Evolutionary conservation across 2,888 invertebrate genomes (phyloP), one percentile per base, ranked within the genome.

Genomic region (Synergus gifuensis): DNA sequence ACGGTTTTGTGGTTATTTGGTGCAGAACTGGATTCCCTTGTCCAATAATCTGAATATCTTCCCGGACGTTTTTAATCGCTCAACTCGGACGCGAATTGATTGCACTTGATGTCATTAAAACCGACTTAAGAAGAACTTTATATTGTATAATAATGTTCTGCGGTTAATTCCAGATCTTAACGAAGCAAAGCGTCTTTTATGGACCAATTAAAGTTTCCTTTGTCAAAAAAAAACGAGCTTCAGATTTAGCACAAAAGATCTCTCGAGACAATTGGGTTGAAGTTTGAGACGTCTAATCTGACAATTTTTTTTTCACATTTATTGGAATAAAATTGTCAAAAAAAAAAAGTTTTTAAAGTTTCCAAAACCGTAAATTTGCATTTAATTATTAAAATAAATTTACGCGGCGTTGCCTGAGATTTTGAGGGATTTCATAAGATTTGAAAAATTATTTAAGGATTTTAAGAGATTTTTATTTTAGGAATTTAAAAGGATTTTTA

Each of bases 1-100:
- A 85, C 83, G 85, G 60, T 81, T 83, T 79, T 78, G 78, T 81
- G 82, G 81, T 81, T 79, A 81, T 81, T 83, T 80, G 83, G 84
- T 64, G 82, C 85, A 83, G 80, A 86, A 85, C 84, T 84, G 79
- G 86, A 83, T 85, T 83, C 79, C 81, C 80, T 64, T 79, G 79
- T 76, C 69, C 78, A 76, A 76, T 40, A 76, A 54, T 63, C 36
- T 16, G 1, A 36, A 5, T 16, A 63, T 36, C 36, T 7, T 36
- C 63, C 12, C 14, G 22, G 49, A 22, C 28, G 28, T 46, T 76
- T 66, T 60, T 77, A 77, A 36, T 78, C 69, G 36, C 67, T 54
- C 12, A 60, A 18, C 22, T 4, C 12, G 18, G 12, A 60, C 60
- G 22, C 22, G 60, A 60, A 18, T 60, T 60, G 22, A 60, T 60